A percentile compares a stretch with the other conserved stretches of the same genome.
Evolutionary conservation across 1,140 invertebrate species (phyloP).

Genomic region (Drosophila orosa): DNA sequence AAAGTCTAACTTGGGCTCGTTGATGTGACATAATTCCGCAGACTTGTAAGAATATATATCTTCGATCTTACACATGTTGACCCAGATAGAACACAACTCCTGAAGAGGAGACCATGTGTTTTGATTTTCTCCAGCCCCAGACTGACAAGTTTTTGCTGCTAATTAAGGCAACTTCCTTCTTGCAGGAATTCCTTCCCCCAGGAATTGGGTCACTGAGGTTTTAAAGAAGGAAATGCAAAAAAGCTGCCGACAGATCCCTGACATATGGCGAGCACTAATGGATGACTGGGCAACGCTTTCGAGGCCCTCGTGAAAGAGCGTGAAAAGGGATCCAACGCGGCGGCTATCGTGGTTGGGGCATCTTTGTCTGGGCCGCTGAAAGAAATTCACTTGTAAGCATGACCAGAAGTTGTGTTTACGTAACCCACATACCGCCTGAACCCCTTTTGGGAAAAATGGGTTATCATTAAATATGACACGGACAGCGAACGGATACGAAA

Average conservation of each 20-base stretch:
- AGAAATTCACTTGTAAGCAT: constrained; percentile 68
- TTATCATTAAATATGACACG: constrained; percentile 68
- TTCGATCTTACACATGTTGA: constrained; percentile 34
- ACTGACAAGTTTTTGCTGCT: constrained; percentile 13
- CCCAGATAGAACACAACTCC: constrained; percentile 17
- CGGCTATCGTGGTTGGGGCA: constrained; percentile 48
- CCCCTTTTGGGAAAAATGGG: constrained; percentile 62
- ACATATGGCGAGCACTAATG: constrained; percentile 47
- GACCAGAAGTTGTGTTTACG: constrained; percentile 59
- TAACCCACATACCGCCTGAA: constrained; percentile 56
- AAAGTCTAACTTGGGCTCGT: constrained; percentile 19
- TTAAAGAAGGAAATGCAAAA: constrained; percentile 35
- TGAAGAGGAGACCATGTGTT: constrained; percentile 17
- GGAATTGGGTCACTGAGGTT: constrained; percentile 53
- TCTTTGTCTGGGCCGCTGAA: constrained; percentile 45
- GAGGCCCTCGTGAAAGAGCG: constrained; percentile 5
- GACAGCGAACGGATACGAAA: constrained; percentile 32
- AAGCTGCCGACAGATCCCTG: constrained; percentile 54
- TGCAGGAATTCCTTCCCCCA: not conserved
- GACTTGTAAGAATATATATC: constrained; percentile 13
- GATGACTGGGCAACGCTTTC: constrained; percentile 7
- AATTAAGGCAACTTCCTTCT: constrained; percentile 40
- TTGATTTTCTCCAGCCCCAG: not conserved
- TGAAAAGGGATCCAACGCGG: constrained; percentile 13
- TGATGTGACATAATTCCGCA: constrained; percentile 19